Percentiles rank a stretch among this genome's conserved stretches.
Evolutionary conservation across 2,888 invertebrate species (phyloP).

Genomic region (Ennomos fuscantarius): DNA sequence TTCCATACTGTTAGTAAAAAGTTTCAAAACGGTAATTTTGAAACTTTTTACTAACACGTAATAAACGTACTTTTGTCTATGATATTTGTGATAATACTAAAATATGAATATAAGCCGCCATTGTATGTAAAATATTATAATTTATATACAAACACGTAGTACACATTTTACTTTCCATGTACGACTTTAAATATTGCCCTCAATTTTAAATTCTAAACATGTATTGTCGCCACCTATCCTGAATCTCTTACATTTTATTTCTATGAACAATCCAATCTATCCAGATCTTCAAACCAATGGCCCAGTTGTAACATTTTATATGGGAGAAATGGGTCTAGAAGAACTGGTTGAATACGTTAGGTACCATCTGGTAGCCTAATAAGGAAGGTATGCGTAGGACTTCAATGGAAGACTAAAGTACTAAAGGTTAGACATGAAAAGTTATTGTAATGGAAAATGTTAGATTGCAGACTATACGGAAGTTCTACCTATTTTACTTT

Average conservation of each 20-base stretch:
- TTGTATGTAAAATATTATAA: no score
- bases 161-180: constrained; percentile 26
- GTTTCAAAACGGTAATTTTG: no score
- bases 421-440: constrained; percentile 55
- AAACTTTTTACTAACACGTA: no score
- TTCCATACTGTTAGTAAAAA: no score
- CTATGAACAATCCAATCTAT: constrained; percentile 48
- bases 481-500: no score
- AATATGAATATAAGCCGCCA: no score
- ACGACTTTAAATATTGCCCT: constrained; percentile 68
- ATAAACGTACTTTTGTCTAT: no score
- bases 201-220: constrained; percentile 76
- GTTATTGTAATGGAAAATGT: constrained; percentile 45
- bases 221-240: constrained; percentile 76
- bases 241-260: constrained; percentile 72
- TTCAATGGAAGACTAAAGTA: constrained; percentile 36
- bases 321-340: constrained; percentile 37
- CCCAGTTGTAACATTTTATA: constrained; percentile 3
- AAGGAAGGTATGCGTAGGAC: constrained; percentile 56
- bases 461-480: no score
- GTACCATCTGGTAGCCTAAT: constrained; percentile 55
- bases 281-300: constrained; percentile 35
- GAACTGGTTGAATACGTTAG: constrained; percentile 38
- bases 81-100: no score
- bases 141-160: constrained; percentile 9